These are phyloP conservation scores for Cryptocephalus primarius DNA, from an alignment of 2,888 invertebrate species.

Conservation along the genomic window DNA sequence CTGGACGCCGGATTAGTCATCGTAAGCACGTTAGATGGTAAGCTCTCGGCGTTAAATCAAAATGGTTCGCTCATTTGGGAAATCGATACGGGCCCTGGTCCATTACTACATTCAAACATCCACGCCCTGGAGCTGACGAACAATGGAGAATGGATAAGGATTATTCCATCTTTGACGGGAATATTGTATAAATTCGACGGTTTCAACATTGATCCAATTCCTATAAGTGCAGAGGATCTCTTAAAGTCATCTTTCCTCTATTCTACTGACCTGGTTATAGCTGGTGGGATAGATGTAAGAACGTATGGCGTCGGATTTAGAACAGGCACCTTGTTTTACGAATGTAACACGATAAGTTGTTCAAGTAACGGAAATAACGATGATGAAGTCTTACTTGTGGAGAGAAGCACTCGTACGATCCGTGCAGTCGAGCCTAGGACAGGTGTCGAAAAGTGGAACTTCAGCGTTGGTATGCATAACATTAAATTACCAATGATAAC, in stretches of 20 bases:
- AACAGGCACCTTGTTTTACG: conserved; percentile 62
- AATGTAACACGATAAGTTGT: conserved; percentile 66
- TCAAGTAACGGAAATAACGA: conserved; percentile 44
- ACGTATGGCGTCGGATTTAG: conserved; percentile 76
- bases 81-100: conserved; percentile 60
- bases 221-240: conserved; percentile 76
- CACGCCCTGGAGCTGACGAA: conserved; percentile 79
- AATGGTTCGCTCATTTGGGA: conserved; percentile 67
- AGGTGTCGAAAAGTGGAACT: conserved; percentile 90
- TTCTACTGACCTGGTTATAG: conserved; percentile 73
- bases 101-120: conserved; percentile 80
- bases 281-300: conserved; percentile 76
- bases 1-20: conserved; percentile 46
- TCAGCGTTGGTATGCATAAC: conserved; percentile 86
- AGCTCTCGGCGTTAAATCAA: conserved; percentile 69
- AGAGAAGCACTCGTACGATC: conserved; percentile 76
- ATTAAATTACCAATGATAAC: conserved; percentile 46
- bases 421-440: conserved; percentile 80
- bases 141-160: conserved; percentile 73
- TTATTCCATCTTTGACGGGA: conserved; percentile 90
- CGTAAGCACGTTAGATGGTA: conserved; percentile 86
- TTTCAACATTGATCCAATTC: conserved; percentile 74
- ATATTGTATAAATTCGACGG: conserved; percentile 87
- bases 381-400: conserved; percentile 58
- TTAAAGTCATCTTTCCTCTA: conserved; percentile 80